Base-by-base conservation (phyloP, 1,140 invertebrate species). In the Magallana ariakensis region DNA sequence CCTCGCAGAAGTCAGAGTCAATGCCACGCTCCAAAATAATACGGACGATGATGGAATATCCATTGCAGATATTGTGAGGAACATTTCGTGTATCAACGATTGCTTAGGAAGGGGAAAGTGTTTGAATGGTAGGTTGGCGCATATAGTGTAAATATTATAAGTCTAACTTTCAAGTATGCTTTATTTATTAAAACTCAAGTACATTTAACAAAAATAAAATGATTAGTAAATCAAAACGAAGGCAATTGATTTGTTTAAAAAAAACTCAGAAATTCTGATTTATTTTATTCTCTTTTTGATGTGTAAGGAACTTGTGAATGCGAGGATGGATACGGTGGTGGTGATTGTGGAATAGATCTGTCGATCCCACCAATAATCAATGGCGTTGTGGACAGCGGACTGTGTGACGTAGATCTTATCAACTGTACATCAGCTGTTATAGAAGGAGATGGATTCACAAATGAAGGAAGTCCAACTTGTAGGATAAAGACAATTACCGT, bases 301-400 rank as follows among this genome's bases (percentile, higher is more conserved):
- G 46, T 16, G 19, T 22, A 1, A 81, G 80, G 80, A 16, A 81
- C 33, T 19, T 81, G 80, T 53, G 46, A 5, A 5, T 81, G 80
- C 54, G 46, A 56, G 3, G 46, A 53, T 13, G 80, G 80, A 8
- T 81, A n/a, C 54, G 54, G 46, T 9, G 80, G 80, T 9, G 46
- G 46, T 53, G 80, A 81, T 11, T 81, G 80, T 56, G 46, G 46
- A 9, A 81, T 56, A 54, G 80, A 54, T 53, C n/a, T 81, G 54
- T 56, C 46, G 33, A 81, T 54, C 19, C 80, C 80, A n/a, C 80
- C 80, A 16, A 56, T 54, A n/a, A 56, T 81, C 9, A 22, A n/a
- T n/a, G 54, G 46, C 54, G 33, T 81, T n/a, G 19, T 81, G 9
- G 54, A 81, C 54, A 56, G 54, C 9, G 80, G 80, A n/a, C 19